phyloP scores from a whole-genome alignment of 2,888 invertebrate species.

The Cantharis flavilabris region DNA sequence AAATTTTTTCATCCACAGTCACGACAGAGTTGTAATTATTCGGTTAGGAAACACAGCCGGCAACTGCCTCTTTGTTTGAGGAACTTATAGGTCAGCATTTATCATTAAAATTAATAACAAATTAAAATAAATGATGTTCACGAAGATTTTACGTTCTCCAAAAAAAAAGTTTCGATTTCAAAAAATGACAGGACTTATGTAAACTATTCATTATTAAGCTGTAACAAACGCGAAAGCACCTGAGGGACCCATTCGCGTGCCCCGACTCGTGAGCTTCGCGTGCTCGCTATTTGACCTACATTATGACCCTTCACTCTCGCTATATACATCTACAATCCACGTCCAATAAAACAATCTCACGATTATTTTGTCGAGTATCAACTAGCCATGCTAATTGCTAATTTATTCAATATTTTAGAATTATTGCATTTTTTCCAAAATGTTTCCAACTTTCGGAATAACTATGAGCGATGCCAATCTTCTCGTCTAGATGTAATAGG shows the following conservation, averaged over 20 bases:
- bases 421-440: background rate
- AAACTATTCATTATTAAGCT: conserved; percentile 22
- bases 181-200: conserved; percentile 11
- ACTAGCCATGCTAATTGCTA: background rate
- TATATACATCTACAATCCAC: conserved; percentile 36
- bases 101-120: background rate
- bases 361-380: conserved; percentile 4
- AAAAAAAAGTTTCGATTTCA: background rate
- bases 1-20: conserved; percentile 33
- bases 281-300: conserved; percentile 52
- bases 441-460: background rate
- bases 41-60: conserved; percentile 30
- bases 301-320: conserved; percentile 51
- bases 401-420: background rate
- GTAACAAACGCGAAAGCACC: conserved; percentile 23
- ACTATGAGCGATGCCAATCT: background rate
- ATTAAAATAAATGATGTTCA: conserved; percentile 1
- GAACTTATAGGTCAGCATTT: background rate
- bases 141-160: background rate
- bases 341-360: conserved; percentile 30
- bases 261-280: conserved; percentile 50
- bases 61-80: conserved; percentile 24
- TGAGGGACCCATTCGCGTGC: conserved; percentile 38
- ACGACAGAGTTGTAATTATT: conserved; percentile 35
- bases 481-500: background rate